Conservation (phyloP, 2,888 invertebrate species). For the Cantharis flavilabris region DNA sequence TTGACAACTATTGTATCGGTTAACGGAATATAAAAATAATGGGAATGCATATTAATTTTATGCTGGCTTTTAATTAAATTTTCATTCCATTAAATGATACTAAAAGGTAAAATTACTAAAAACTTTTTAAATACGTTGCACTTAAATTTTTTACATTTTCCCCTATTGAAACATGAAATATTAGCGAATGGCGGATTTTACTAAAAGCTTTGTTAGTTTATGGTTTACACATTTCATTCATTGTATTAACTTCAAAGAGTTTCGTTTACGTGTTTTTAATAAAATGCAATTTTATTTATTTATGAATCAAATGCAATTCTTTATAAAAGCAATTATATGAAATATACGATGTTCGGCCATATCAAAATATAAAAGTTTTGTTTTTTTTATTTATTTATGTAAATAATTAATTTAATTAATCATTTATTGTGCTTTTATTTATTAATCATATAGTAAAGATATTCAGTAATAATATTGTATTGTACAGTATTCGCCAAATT, state of each 20-base stretch:
- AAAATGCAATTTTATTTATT: background rate
- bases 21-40: background rate
- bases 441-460: no score
- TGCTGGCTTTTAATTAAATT: background rate
- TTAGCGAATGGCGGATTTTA: conserved; percentile 8
- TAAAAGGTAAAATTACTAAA: conserved; percentile 18
- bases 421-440: no score
- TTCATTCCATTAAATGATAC: conserved; percentile 14
- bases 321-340: background rate
- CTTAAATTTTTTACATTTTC: conserved; percentile 10
- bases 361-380: background rate
- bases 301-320: background rate
- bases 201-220: conserved; percentile 20
- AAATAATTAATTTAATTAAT: no score
- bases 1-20: background rate
- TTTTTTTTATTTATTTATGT: no score
- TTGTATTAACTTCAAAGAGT: conserved; percentile 17
- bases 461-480: no score
- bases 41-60: background rate
- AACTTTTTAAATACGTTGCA: conserved; percentile 17
- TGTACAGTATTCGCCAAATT: no score
- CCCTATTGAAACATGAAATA: conserved; percentile 16
- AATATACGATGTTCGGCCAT: background rate
- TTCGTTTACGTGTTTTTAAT: conserved; percentile 1
- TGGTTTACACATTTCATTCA: conserved; percentile 14